Base-by-base conservation (phyloP, 1,140 invertebrate genomes). In the Dendroctonus valens region DNA sequence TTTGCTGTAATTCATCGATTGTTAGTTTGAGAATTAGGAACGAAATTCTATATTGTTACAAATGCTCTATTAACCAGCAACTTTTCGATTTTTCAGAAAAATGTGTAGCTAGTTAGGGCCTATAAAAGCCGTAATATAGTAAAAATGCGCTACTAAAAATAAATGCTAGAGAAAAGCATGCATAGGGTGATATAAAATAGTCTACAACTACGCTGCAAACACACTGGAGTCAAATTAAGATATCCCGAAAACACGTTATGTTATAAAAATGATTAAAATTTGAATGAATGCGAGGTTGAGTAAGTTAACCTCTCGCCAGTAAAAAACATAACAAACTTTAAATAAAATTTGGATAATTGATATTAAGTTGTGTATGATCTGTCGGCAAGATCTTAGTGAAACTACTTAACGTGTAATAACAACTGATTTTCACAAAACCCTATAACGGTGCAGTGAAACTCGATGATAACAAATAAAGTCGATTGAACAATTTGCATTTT, bases 401-500 rank as follows among this genome's bases (percentile, higher is more conserved):
- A 59, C 49, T 52, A 60, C n/a, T 38, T 37, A n/a, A 14, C 40
- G 69, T 76, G 74, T 75, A 75, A 75, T 75, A 75, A 73, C 74
- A 73, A 73, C 73, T 72, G 73, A 75, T 70, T 74, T 70, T 69
- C 65, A 72, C 57, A 63, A 44, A 50, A 72, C 67, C 59, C 66
- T 65, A 62, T 62, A 52, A 53, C 11, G 5, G 59, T 70, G 63
- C 57, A 9, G 14, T 58, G 59, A 40, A 42, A 14, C 51, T 8
- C 40, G 26, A 8, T 54, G 53, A 55, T 11, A 5, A n/a, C 57
- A 48, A 12, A 26, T 26, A n/a, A 8, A 15, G 39, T 50, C n/a
- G 44, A 46, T 46, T 11, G 12, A 46, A 26, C 26, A 26, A 26
- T 26, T 26, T 26, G 26, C 26, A 26, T 26, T 26, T 26, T 26